A percentile compares a stretch with the other conserved stretches of the same genome.
Conservation (phyloP, 1,140 invertebrate genomes). For the Papilio polyxenes region DNA sequence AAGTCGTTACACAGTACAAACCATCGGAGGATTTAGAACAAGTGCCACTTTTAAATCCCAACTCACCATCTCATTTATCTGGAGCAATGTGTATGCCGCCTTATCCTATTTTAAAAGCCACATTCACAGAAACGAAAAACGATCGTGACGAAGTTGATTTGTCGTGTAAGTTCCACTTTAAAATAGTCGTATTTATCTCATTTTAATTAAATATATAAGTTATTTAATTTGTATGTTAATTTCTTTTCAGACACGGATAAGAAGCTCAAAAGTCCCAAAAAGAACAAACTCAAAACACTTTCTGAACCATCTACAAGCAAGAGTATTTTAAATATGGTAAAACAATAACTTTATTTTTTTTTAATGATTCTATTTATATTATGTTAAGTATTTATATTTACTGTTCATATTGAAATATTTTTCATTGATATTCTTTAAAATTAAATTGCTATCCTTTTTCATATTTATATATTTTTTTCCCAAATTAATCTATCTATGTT, state of each 20-base stretch:
- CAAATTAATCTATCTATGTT: no score
- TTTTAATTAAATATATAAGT: not conserved
- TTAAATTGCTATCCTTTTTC: no score
- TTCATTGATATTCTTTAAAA: no score
- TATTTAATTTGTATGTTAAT: not conserved
- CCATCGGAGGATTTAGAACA: slow-evolving; percentile 89
- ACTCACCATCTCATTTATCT: slow-evolving; percentile 81
- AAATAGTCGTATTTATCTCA: slow-evolving; percentile 29
- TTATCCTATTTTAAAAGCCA: slow-evolving; percentile 54
- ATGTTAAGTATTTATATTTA: no score
- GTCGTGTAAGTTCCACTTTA: slow-evolving; percentile 52
- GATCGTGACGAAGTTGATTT: slow-evolving; percentile 58
- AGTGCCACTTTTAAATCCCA: slow-evolving; percentile 78
- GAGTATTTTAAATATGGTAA: slow-evolving; percentile 68
- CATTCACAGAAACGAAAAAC: slow-evolving; percentile 38
- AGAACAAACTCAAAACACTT: slow-evolving; percentile 48
- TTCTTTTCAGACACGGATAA: slow-evolving; percentile 49
- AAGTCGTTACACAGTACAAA: slow-evolving; percentile 93
- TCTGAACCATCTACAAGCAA: slow-evolving; percentile 65
- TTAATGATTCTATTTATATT: not conserved
- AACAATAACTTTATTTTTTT: slow-evolving; percentile 16
- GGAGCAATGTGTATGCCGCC: slow-evolving; percentile 60
- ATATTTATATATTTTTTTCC: no score
- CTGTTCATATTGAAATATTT: no score
- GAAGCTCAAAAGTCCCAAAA: slow-evolving; percentile 54